Base-by-base conservation (phyloP, 1,140 invertebrate genomes). In the Zaprionus kolodkinae region DNA sequence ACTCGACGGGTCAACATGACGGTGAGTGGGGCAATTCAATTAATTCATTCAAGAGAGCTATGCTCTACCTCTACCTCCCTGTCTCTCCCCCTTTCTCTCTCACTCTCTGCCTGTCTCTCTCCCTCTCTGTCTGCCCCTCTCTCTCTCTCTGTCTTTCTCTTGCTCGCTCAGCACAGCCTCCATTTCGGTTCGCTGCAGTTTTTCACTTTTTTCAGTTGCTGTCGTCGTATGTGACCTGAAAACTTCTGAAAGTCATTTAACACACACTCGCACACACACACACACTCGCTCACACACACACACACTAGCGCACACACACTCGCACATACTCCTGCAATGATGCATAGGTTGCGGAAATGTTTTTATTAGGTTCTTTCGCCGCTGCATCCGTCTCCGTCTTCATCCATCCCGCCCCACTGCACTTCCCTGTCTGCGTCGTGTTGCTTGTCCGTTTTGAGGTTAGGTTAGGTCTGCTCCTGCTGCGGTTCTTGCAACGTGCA, bases 1-100 rank as follows among this genome's bases (percentile, higher is more conserved):
- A 52, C 40, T 57, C 79, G 10, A 17, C 67, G 56, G 72, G 66
- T 52, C 83, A 71, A 35, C 79, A 55, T 65, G 67, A 38, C 64
- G 83, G 83, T 87, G 27, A 88, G 80, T 87, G 52, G 21, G 55
- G 27, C 15, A 56, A 67, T 70, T 69, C 33, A 78, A 81, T 75
- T 81, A 69, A 76, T 79, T 70, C 54, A 66, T 36, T 12, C 63
- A 52, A 70, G 38, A 17, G 25, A 17, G 57, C n/a, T 45, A 12
- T 25, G 21, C 9, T 15, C 15, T 48, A 0, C 10, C 45, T 12
- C 45, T 6, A 17, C 10, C 43, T 15, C 6, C 10, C 45, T 21
- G 21, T 21, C 21, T 21, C 21, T 21, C 21, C 21, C 21, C 21
- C 21, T 21, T 21, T 21, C 21, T 21, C 21, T 21, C 9, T 6